phyloP scores from a whole-genome alignment of 1,140 invertebrate species.

The Sminthurinus signatus region DNA sequence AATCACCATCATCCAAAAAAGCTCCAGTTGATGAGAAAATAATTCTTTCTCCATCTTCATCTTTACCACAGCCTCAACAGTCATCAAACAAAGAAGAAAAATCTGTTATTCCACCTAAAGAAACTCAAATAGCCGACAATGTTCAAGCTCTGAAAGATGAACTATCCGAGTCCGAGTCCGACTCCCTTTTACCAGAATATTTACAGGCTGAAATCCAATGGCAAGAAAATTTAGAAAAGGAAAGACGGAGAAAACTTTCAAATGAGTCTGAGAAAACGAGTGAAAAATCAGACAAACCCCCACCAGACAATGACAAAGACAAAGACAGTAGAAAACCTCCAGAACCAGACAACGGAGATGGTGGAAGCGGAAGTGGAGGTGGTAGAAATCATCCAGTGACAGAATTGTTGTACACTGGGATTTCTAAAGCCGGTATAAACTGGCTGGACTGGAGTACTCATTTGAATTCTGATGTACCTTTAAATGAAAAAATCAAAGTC shows the following conservation, averaged over 20 bases:
- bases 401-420: conserved; percentile 51
- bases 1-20: background rate
- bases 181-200: background rate
- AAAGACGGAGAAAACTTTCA: conserved; percentile 5
- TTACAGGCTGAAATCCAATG: conserved; percentile 24
- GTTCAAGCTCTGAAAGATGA: too few relatives aligned
- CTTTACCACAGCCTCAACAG: background rate
- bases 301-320: conserved; percentile 44
- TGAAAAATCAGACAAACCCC: background rate
- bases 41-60: background rate
- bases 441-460: conserved; percentile 79
- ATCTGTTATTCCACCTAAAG: too few relatives aligned
- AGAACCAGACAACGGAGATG: conserved; percentile 2
- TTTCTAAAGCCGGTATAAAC: conserved; percentile 63
- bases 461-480: conserved; percentile 47
- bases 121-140: too few relatives aligned
- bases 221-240: conserved; percentile 23
- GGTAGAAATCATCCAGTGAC: conserved; percentile 14
- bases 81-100: too few relatives aligned
- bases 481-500: too few relatives aligned
- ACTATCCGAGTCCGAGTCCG: background rate
- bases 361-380: conserved; percentile 34
- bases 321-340: conserved; percentile 53
- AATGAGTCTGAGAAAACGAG: background rate
- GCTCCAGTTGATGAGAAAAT: background rate